phyloP scores from a whole-genome alignment of 2,113 vertebrate genomes.

The Mesocricetus auratus region DNA sequence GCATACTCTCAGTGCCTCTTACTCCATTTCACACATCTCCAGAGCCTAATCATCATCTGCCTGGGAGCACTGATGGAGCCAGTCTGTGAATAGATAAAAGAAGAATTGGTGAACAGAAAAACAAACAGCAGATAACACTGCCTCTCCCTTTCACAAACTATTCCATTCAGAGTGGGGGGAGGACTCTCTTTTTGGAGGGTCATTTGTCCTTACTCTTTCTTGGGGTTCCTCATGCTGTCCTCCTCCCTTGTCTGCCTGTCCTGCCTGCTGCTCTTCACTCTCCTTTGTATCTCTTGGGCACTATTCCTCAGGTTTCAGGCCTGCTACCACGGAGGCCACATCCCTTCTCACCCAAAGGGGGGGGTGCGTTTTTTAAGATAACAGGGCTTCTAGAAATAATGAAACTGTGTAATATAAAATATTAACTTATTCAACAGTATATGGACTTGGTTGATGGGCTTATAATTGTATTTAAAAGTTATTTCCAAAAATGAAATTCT shows the following conservation, averaged over 20 bases:
- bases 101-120: neutral
- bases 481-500: constrained; percentile 52
- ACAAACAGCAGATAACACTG: neutral
- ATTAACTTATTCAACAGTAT: constrained; percentile 2
- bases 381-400: neutral
- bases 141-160: neutral
- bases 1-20: neutral
- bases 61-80: neutral
- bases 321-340: neutral
- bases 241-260: neutral
- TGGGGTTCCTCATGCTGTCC: neutral
- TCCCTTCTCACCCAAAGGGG: neutral
- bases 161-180: neutral
- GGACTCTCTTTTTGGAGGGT: neutral
- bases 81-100: neutral
- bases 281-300: neutral
- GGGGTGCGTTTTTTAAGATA: neutral
- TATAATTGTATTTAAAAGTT: constrained; percentile 59
- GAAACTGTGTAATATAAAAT: constrained; percentile 34
- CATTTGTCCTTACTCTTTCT: neutral
- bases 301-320: neutral
- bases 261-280: neutral
- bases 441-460: neutral
- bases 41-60: neutral
- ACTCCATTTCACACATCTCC: neutral